Evolutionary conservation across 2,113 vertebrate genomes (phyloP).

Genomic region (Rhabdomys dilectus): DNA sequence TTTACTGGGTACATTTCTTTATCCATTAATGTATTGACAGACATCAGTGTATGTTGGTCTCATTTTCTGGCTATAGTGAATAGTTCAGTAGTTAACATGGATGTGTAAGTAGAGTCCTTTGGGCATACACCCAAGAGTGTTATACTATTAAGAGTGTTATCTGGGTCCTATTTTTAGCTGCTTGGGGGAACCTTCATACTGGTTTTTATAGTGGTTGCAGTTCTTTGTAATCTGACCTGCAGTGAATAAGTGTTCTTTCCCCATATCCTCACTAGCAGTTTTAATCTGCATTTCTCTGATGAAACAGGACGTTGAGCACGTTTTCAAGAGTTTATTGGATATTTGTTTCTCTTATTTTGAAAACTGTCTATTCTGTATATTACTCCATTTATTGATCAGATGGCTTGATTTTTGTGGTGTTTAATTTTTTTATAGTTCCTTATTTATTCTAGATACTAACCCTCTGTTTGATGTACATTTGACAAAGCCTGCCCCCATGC

Average conservation of each 20-base stretch:
- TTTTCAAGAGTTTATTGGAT: neutral
- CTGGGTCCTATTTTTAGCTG: neutral
- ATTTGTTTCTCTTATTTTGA: neutral
- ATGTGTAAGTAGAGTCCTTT: neutral
- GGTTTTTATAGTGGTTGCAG: neutral
- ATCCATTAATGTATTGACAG: neutral
- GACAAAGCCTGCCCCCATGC: neutral
- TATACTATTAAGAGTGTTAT: neutral
- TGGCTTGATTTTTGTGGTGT: neutral
- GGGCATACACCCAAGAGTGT: neutral
- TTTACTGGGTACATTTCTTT: neutral
- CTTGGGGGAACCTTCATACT: neutral
- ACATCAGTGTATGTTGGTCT: neutral
- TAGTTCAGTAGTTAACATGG: neutral
- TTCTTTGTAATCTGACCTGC: neutral
- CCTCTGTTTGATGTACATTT: neutral
- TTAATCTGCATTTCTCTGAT: neutral
- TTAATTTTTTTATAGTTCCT: neutral
- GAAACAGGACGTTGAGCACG: neutral
- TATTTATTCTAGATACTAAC: neutral
- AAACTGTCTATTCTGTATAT: neutral
- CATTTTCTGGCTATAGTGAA: neutral
- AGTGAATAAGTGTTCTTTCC: neutral
- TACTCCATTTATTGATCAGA: neutral
- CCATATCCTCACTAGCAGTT: neutral